Evolutionary conservation across 1,140 invertebrate species (phyloP).

Genomic region (Diploscapter pachys): DNA sequence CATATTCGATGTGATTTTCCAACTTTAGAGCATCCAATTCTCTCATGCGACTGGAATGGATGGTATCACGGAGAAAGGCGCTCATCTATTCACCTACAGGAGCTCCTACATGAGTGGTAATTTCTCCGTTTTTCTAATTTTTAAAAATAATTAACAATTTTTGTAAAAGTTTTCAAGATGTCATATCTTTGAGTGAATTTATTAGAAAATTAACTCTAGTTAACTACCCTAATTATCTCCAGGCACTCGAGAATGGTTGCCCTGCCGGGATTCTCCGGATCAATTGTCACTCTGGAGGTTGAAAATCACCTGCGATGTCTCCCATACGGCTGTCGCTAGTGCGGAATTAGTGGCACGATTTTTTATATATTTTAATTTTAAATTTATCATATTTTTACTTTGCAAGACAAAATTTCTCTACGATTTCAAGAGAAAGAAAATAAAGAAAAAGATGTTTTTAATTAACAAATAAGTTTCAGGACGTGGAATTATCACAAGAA

Average conservation of each 20-base stretch:
- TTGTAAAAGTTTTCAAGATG: too few relatives aligned
- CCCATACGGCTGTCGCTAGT: constrained; percentile 20
- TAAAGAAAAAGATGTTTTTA: too few relatives aligned
- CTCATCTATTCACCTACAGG: constrained; percentile 40
- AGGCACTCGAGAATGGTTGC: constrained; percentile 35
- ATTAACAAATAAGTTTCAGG: constrained; percentile 24
- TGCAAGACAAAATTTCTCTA: too few relatives aligned
- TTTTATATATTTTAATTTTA: constrained; percentile 16
- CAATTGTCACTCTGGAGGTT: constrained; percentile 36
- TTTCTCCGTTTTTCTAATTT: too few relatives aligned
- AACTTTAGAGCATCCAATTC: constrained; percentile 36
- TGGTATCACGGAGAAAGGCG: constrained; percentile 15
- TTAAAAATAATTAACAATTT: too few relatives aligned
- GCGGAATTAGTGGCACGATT: constrained; percentile 29
- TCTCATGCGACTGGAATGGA: constrained; percentile 16
- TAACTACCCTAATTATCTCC: too few relatives aligned
- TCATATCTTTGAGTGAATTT: too few relatives aligned
- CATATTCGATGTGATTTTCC: constrained; percentile 7
- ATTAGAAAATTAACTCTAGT: too few relatives aligned
- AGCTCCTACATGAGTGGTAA: neutral
- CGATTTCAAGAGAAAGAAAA: too few relatives aligned
- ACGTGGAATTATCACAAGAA: constrained; percentile 18
- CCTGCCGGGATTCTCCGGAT: constrained; percentile 35
- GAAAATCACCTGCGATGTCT: constrained; percentile 20
- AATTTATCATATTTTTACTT: neutral